These are phyloP conservation scores for Perccottus glenii DNA, from an alignment of 2,113 vertebrate species.

Conservation along the genomic window DNA sequence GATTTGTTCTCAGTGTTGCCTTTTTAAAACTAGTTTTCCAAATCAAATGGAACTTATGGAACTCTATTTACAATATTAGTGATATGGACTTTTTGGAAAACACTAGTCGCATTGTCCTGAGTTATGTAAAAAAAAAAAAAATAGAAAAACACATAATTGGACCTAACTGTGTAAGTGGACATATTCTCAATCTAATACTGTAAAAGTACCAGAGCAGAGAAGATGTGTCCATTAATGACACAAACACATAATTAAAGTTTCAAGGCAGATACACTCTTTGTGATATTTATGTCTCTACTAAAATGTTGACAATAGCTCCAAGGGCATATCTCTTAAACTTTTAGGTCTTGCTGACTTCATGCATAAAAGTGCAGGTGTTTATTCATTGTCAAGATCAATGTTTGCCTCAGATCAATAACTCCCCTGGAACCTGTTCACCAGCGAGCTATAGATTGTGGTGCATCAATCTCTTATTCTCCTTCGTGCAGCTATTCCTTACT, in stretches of 20 bases:
- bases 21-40: no score
- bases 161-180: no score
- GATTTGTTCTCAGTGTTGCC: no score
- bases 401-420: slow-evolving; percentile 57
- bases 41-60: no score
- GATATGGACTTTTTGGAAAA: no score
- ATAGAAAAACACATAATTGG: no score
- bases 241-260: not conserved
- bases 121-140: no score
- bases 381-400: slow-evolving; percentile 64
- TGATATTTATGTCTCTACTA: not conserved
- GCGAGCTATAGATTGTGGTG: slow-evolving; percentile 48
- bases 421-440: slow-evolving; percentile 51
- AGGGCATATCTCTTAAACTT: slow-evolving; percentile 35
- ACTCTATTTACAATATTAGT: no score
- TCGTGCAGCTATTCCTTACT: slow-evolving; percentile 20
- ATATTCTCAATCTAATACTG: no score
- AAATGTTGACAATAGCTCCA: slow-evolving; percentile 12
- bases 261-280: not conserved
- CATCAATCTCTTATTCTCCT: slow-evolving; percentile 52
- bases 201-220: no score
- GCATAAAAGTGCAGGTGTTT: slow-evolving; percentile 60
- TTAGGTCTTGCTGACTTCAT: slow-evolving; percentile 51
- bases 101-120: no score
- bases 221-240: not conserved